Conservation (phyloP, 2,888 invertebrate species). For the Cepaea hortensis region DNA sequence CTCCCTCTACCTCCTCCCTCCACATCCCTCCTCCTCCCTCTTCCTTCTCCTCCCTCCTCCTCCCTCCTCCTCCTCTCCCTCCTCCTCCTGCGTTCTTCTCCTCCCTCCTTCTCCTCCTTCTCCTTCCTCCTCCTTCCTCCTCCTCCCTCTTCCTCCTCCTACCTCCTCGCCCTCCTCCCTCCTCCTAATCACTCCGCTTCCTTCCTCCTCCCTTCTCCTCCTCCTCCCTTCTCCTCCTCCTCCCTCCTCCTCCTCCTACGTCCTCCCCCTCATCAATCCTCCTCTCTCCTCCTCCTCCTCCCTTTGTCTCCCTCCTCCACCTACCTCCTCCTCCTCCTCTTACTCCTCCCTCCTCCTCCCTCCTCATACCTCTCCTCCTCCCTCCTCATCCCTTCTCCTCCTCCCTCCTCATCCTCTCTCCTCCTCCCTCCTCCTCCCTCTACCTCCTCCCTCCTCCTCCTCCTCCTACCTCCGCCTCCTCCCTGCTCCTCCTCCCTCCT, state of each 20-base stretch:
- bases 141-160: background rate
- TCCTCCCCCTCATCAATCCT: too few relatives aligned
- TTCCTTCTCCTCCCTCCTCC: background rate
- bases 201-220: background rate
- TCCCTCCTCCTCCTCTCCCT: background rate
- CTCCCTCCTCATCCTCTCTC: background rate
- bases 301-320: too few relatives aligned
- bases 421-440: background rate
- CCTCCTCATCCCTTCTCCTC: background rate
- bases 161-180: too few relatives aligned
- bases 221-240: background rate
- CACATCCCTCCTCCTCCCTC: too few relatives aligned
- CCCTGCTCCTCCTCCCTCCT: slow-evolving; percentile 8
- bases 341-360: too few relatives aligned
- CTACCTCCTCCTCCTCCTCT: too few relatives aligned
- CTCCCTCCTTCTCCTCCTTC: background rate
- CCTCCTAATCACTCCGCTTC: too few relatives aligned
- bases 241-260: too few relatives aligned
- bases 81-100: too few relatives aligned
- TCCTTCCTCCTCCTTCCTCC: background rate
- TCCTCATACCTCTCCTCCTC: background rate
- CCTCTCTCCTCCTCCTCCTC: too few relatives aligned
- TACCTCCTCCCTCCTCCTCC: background rate
- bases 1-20: background rate
- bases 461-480: too few relatives aligned